Percentiles rank a stretch among this genome's conserved stretches.
Evolutionary conservation across 2,113 vertebrate genomes (phyloP).

Genomic region (Megaceryle maxima): DNA sequence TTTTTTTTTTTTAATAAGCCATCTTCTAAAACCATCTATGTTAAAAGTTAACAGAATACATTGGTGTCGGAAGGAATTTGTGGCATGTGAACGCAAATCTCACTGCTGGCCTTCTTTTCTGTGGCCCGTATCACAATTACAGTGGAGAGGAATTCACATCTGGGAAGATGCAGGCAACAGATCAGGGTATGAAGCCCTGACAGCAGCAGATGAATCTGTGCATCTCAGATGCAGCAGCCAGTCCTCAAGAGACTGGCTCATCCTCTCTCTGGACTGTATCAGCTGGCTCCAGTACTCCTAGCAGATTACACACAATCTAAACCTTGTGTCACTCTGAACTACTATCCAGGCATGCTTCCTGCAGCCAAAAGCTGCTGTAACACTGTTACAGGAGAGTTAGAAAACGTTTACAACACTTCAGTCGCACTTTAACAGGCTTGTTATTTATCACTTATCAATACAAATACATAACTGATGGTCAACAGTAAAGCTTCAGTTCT

Average conservation of each 20-base stretch:
- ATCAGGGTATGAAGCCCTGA: constrained; percentile 22
- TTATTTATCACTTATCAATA: neutral
- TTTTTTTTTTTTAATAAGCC: neutral
- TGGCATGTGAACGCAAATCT: constrained; percentile 22
- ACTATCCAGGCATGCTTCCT: neutral
- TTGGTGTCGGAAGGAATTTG: constrained; percentile 30
- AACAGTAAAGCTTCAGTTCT: neutral
- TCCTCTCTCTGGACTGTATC: constrained; percentile 50
- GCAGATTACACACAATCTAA: constrained; percentile 43
- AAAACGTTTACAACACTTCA: neutral
- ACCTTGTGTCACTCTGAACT: constrained; percentile 28
- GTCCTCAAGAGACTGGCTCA: neutral
- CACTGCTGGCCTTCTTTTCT: constrained; percentile 16
- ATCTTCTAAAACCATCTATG: neutral
- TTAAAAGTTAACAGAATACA: neutral
- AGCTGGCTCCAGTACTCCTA: constrained; percentile 47
- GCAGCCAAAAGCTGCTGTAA: neutral
- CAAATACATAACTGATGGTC: neutral
- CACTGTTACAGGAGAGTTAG: neutral
- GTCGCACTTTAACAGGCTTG: neutral
- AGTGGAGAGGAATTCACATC: constrained; percentile 54
- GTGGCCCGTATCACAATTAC: constrained; percentile 19
- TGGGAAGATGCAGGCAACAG: constrained; percentile 47
- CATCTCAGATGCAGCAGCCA: constrained; percentile 11
- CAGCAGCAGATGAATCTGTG: constrained; percentile 29